Base-by-base conservation (phyloP, 2,797 vertebrate genomes). In the Enteromius viviparus region DNA sequence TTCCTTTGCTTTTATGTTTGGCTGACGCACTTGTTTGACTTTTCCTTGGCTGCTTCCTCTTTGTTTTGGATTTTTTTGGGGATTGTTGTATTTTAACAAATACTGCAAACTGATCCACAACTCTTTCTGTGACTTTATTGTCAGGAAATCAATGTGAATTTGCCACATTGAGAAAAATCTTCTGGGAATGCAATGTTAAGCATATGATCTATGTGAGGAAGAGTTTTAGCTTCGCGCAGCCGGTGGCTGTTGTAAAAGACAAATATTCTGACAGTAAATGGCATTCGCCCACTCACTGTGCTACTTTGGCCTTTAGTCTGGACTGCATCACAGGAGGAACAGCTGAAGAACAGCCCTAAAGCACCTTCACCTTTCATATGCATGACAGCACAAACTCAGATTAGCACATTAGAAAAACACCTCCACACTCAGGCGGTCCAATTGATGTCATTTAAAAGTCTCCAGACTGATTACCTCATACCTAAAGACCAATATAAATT, bases 271-370 rank as follows among this genome's bases (percentile, higher is more conserved):
- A 85, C 47, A 78, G 78, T 58, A 80, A 87, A 85, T 75, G 81
- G 86, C 89, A 86, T 90, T 87, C 89, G 88, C 91, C 89, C 85
- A 88, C 87, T 76, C 47, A 32, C 60, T 84, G 80, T 85, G 92
- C 90, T 92, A 93, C 93, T 91, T 80, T 89, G 88, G 91, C 90
- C 90, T 91, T 90, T 92, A 91, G 91, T 91, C 89, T 88, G 84
- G 90, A 92, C 87, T 88, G 86, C 84, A 84, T 89, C 85, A 83
- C 84, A 80, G 42, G 68, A 76, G 78, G 82, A 89, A 82, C 74
- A 74, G 82, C 85, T 0, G 79, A 85, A 91, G 58, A 75, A 85
- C 75, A 76, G 86, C 76, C 72, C 66, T 82, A 85, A 76, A 77
- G 76, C 89, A 83, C 81, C 76, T 66, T 80, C 45, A 84, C 69